These are phyloP conservation scores for Melipona bicolor DNA, from an alignment of 2,888 invertebrate species.

Conservation along the genomic window DNA sequence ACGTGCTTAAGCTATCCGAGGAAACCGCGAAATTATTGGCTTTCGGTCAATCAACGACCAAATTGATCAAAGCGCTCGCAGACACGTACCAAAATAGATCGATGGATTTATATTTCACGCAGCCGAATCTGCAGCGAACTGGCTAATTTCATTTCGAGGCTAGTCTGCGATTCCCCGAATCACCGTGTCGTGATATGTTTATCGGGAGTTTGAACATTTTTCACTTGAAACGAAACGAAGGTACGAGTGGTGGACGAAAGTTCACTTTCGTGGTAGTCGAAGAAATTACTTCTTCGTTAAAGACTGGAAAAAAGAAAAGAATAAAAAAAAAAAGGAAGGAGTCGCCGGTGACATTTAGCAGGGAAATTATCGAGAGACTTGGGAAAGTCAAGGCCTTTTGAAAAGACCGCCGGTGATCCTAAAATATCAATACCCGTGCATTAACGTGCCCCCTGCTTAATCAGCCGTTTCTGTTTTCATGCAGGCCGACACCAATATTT, in stretches of 20 bases:
- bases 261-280: too few species aligned
- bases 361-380: background rate
- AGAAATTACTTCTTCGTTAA: too few species aligned
- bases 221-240: background rate
- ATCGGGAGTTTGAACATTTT: background rate
- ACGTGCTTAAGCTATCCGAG: constrained; percentile 53
- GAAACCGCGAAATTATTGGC: constrained; percentile 75
- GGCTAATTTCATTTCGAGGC: constrained; percentile 67
- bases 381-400: background rate
- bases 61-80: constrained; percentile 70
- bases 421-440: constrained; percentile 14
- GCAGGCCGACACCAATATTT: constrained; percentile 44
- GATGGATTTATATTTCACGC: constrained; percentile 54
- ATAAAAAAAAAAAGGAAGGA: background rate
- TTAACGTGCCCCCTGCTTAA: constrained; percentile 37
- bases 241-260: too few species aligned
- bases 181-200: background rate
- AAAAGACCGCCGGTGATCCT: background rate
- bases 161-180: background rate
- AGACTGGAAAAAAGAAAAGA: background rate
- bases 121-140: constrained; percentile 20
- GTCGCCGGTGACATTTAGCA: background rate
- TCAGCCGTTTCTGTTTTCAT: constrained; percentile 42
- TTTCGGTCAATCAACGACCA: constrained; percentile 68
- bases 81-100: constrained; percentile 46